A percentile compares a stretch with the other conserved stretches of the same genome.
phyloP scores from a whole-genome alignment of 2,888 invertebrate genomes.

The Acleris literana region DNA sequence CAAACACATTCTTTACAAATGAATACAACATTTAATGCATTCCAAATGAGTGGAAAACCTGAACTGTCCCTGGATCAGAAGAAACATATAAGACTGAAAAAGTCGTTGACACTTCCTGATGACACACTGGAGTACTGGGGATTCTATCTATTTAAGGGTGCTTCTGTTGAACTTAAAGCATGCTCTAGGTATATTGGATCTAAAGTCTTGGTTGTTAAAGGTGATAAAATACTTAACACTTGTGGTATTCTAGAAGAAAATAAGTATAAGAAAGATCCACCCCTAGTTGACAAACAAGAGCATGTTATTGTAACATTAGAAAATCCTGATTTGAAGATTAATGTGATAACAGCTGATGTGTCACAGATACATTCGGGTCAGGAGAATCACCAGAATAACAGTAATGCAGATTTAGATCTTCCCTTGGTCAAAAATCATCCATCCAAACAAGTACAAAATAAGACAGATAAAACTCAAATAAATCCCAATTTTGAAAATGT shows the following conservation, averaged over 20 bases:
- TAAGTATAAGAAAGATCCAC: conserved; percentile 85
- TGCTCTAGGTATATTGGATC: conserved; percentile 92
- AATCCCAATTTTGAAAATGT: conserved; percentile 26
- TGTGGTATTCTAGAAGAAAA: conserved; percentile 90
- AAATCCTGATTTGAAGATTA: conserved; percentile 54
- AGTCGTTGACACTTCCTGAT: conserved; percentile 92
- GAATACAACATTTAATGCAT: conserved; percentile 89
- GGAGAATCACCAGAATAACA: conserved; percentile 35
- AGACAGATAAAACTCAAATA: neutral
- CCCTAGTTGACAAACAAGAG: conserved; percentile 83
- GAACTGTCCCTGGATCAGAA: conserved; percentile 86
- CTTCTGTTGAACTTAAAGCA: conserved; percentile 89
- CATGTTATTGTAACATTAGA: conserved; percentile 77
- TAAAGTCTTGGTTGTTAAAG: conserved; percentile 91
- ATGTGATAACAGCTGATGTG: neutral
- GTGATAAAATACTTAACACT: conserved; percentile 89
- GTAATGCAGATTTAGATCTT: conserved; percentile 29
- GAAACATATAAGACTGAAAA: conserved; percentile 90
- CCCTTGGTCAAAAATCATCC: conserved; percentile 25
- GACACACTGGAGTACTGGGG: conserved; percentile 95
- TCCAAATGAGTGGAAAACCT: conserved; percentile 88
- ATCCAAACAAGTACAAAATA: conserved; percentile 8
- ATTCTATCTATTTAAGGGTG: conserved; percentile 91
- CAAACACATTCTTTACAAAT: conserved; percentile 90
- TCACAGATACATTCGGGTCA: conserved; percentile 17